These are phyloP conservation scores for Schizotus pectinicornis DNA, from an alignment of 2,888 invertebrate genomes.

Conservation along the genomic window DNA sequence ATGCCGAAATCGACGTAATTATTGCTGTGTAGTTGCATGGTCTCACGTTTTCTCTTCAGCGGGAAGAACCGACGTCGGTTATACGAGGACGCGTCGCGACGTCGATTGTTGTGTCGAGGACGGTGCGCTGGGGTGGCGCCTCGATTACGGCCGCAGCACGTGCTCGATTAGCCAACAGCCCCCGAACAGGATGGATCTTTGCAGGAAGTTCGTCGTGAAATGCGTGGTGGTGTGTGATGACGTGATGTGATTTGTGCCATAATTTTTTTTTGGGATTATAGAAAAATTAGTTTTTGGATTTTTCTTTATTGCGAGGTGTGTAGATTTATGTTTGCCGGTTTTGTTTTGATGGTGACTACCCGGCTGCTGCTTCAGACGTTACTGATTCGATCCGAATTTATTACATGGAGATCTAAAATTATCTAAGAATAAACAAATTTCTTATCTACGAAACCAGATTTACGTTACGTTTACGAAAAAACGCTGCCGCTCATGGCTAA, in stretches of 20 bases:
- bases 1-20: conserved; percentile 35
- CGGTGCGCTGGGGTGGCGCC: conserved; percentile 7
- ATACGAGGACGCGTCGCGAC: neutral
- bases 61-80: conserved; percentile 13
- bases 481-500: too few relatives aligned
- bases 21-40: conserved; percentile 31
- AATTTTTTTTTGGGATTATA: conserved; percentile 1
- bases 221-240: conserved; percentile 51
- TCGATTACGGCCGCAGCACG: conserved; percentile 12
- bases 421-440: conserved; percentile 23
- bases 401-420: conserved; percentile 7
- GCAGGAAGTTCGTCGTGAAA: conserved; percentile 49
- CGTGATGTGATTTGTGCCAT: conserved; percentile 37
- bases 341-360: conserved; percentile 10
- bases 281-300: conserved; percentile 14
- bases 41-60: conserved; percentile 12
- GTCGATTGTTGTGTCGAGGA: neutral
- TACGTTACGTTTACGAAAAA: neutral
- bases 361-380: neutral
- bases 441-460: conserved; percentile 14
- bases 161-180: conserved; percentile 4
- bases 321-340: neutral
- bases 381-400: conserved; percentile 2
- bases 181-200: conserved; percentile 47
- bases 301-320: conserved; percentile 15